Evolutionary conservation across 1,140 invertebrate genomes (phyloP).

Genomic region (Apis florea): DNA sequence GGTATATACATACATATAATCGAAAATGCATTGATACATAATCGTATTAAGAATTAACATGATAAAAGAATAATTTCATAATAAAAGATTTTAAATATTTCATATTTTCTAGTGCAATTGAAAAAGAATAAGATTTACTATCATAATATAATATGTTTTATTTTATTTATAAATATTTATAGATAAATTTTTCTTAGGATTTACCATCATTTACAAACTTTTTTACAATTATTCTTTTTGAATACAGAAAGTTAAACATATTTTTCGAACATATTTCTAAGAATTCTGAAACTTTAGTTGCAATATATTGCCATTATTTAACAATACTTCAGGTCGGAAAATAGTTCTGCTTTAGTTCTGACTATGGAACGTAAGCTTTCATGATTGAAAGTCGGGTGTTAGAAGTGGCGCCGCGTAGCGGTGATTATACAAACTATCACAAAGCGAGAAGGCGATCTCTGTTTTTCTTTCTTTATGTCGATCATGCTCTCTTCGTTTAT

Average conservation of each 20-base stretch:
- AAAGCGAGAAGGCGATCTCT: neutral
- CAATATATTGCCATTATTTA: neutral
- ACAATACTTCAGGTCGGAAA: slow-evolving; percentile 8
- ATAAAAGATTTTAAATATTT: neutral
- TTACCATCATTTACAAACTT: neutral
- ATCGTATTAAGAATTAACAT: neutral
- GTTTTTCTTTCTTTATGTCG: neutral
- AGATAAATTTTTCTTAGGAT: neutral
- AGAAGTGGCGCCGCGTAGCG: slow-evolving; percentile 15
- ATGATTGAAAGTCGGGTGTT: neutral
- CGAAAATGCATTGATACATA: neutral
- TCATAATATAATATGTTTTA: neutral
- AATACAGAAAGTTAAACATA: neutral
- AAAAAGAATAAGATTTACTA: no score
- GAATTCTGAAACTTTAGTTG: neutral
- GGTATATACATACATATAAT: neutral
- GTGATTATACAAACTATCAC: neutral
- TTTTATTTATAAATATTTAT: no score
- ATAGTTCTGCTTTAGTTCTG: neutral
- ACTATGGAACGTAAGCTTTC: neutral
- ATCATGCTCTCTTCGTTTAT: neutral
- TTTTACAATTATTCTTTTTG: no score
- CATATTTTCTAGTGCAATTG: neutral
- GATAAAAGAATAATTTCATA: neutral
- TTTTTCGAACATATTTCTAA: neutral